phyloP scores from a whole-genome alignment of 92 coral and sea anemone genomes.

The Isaurus tuberculatus region DNA sequence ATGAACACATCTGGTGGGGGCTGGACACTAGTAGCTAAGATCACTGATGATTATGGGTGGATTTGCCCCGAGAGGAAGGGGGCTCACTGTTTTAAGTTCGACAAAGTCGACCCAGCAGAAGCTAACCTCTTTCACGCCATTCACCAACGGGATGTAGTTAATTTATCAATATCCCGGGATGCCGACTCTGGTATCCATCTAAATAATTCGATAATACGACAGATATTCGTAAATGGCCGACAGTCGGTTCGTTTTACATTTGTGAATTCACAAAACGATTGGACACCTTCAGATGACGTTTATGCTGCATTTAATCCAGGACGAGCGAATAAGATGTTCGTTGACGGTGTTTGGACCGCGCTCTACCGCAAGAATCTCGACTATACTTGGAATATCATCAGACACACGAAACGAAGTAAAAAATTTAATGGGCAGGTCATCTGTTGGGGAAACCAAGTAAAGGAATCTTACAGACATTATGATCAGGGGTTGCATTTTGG shows the following conservation, averaged over 20 bases:
- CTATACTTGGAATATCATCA: slow-evolving; percentile 65
- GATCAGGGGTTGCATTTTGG: slow-evolving; percentile 68
- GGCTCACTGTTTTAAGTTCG: slow-evolving; percentile 38
- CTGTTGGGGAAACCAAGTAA: slow-evolving; percentile 67
- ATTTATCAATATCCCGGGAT: slow-evolving; percentile 53
- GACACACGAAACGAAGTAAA: slow-evolving; percentile 35
- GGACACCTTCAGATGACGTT: slow-evolving; percentile 66
- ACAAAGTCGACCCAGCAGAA: slow-evolving; percentile 45
- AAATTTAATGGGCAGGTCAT: slow-evolving; percentile 53
- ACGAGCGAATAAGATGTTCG: slow-evolving; percentile 49
- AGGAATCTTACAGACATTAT: slow-evolving; percentile 56
- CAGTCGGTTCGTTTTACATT: slow-evolving; percentile 66
- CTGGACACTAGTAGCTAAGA: slow-evolving; percentile 61
- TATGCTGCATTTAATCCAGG: slow-evolving; percentile 64
- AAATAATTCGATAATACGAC: slow-evolving; percentile 50
- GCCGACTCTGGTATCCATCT: slow-evolving; percentile 62
- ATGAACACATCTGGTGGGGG: slow-evolving; percentile 69
- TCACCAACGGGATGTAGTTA: slow-evolving; percentile 58
- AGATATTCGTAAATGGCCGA: slow-evolving; percentile 61
- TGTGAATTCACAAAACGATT: slow-evolving; percentile 50
- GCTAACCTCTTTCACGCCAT: slow-evolving; percentile 60
- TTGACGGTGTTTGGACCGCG: slow-evolving; percentile 57
- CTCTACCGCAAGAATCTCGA: slow-evolving; percentile 45
- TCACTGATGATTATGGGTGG: slow-evolving; percentile 64
- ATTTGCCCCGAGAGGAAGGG: slow-evolving; percentile 67